Evolutionary conservation across 2,797 vertebrate species (phyloP), one percentile per base, ranked within the genome.

Genomic region (Champsocephalus esox): DNA sequence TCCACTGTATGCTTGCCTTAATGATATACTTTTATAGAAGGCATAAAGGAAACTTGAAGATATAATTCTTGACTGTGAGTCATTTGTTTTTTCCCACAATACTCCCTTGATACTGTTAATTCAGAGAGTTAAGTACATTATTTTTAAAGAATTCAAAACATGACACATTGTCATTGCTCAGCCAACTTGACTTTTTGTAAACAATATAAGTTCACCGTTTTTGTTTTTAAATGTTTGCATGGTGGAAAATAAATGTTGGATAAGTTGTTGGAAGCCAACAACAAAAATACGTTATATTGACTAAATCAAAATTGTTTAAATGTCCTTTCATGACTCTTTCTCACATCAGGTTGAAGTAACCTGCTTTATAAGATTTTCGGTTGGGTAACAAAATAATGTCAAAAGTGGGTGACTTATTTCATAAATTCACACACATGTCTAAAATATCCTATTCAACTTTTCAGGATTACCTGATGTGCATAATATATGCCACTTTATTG

Each of bases 1-100:
- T 82, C 86, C 94, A 96, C 96, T 97, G 97, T 95, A 95, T 93
- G 93, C 92, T 92, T 96, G 97, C 97, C 97, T 98, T 96, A 95
- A 95, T 94, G 84, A 95, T 96, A 96, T 96, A 96, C 96, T 96
- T 97, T 97, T 96, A 96, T 96, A 96, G 95, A 95, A 96, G 94
- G 94, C 89, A 71, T 96, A 95, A 96, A 95, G 96, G 93, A 94
- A 91, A 95, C 94, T 93, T 93, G 95, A 95, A 96, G 95, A 95
- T 81, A 86, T 89, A 88, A 81, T 86, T 88, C 52, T 80, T 63
- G 91, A 93, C 88, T 96, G 88, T 92, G 93, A 96, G 88, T 92
- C 77, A 17, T 93, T 91, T 93, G 41, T 92, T 73, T 66, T 38
- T 67, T 60, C 59, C 12, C 54, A 70, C 79, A 43, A 63, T n/a